Evolutionary conservation across 2,888 invertebrate species (phyloP), one percentile per base, ranked within the genome.

Genomic region (Melangyna quadrimaculata): DNA sequence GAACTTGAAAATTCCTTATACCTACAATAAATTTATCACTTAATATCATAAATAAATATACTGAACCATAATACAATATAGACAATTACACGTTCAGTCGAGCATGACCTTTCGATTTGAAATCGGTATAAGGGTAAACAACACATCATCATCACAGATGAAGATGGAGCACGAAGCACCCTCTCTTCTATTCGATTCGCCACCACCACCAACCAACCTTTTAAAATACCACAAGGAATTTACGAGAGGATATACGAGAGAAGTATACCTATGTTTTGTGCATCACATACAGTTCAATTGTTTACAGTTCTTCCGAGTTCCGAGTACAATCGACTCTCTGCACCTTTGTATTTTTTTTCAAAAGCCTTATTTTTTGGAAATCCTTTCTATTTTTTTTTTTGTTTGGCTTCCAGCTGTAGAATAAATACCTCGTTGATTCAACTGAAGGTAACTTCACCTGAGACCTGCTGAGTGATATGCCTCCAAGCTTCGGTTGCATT

Each of bases 1-100:
- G 29, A 53, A 40, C 43, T 32, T 32, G 3, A 4, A 27, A 4
- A 12, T 14, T 37, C 37, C 9, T 51, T 27, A 19, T 45, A 67
- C 27, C 59, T 48, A 35, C 59, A 65, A 72, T 78, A 78, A 82
- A 73, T 82, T 69, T 78, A 82, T 78, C 72, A 73, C 35, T 69
- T 67, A 72, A 82, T 73, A 63, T 73, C 67, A 67, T 67, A 73
- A 82, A 82, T 78, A 82, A 78, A 82, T 78, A 82, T 78, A 78
- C 69, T 67, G 53, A 78, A 69, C 43, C 67, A 45, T 53, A 48
- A 71, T 57, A 71, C 57, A 71, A 32, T 67, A 79, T 69, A 79
- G 32, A 53, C 61, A 83, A 83, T 83, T 83, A 83, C 69, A 74
- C 43, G 79, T 79, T 79, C 74, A 79, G 55, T 27, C 63, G 29